Percentiles rank a stretch among this genome's conserved stretches.
These are phyloP conservation scores for Megatriorchis doriae DNA, from an alignment of 2,113 vertebrate species.

Conservation along the genomic window DNA sequence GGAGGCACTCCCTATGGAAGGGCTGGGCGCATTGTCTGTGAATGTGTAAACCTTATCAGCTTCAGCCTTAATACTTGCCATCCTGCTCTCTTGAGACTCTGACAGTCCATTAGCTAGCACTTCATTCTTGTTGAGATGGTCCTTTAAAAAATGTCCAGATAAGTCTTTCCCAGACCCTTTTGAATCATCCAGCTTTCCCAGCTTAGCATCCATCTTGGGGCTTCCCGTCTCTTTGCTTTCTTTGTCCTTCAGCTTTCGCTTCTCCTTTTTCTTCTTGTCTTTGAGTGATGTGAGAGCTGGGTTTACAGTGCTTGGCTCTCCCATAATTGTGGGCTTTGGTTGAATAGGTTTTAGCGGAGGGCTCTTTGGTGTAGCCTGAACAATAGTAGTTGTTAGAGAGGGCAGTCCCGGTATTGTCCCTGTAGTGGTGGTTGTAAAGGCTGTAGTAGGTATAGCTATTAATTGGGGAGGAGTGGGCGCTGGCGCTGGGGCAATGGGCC, in stretches of 20 bases:
- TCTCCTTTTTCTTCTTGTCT: conserved; percentile 96
- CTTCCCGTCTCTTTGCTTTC: conserved; percentile 84
- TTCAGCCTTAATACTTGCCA: conserved; percentile 98
- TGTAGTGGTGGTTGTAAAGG: conserved; percentile 80
- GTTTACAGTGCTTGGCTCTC: conserved; percentile 89
- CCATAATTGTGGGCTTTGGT: conserved; percentile 91
- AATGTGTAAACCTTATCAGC: conserved; percentile 99
- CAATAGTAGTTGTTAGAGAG: conserved; percentile 83
- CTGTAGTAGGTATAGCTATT: conserved; percentile 90
- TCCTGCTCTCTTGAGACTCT: conserved; percentile 93
- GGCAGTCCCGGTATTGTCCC: conserved; percentile 82
- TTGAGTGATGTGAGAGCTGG: conserved; percentile 86
- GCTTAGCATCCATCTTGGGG: conserved; percentile 82
- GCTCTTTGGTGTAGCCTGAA: conserved; percentile 91
- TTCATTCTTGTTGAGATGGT: conserved; percentile 92
- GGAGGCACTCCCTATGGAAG: conserved; percentile 91
- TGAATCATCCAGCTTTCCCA: conserved; percentile 85
- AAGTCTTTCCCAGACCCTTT: conserved; percentile 87
- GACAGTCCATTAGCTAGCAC: conserved; percentile 82
- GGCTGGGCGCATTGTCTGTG: conserved; percentile 97
- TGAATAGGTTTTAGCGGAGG: conserved; percentile 94
- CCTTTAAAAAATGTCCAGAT: conserved; percentile 92
- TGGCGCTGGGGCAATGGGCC: conserved; percentile 89
- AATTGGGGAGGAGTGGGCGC: conserved; percentile 92
- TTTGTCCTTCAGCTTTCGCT: conserved; percentile 91